These are phyloP conservation scores for Incurvaria masculella DNA, from an alignment of 2,888 invertebrate genomes.

Conservation along the genomic window DNA sequence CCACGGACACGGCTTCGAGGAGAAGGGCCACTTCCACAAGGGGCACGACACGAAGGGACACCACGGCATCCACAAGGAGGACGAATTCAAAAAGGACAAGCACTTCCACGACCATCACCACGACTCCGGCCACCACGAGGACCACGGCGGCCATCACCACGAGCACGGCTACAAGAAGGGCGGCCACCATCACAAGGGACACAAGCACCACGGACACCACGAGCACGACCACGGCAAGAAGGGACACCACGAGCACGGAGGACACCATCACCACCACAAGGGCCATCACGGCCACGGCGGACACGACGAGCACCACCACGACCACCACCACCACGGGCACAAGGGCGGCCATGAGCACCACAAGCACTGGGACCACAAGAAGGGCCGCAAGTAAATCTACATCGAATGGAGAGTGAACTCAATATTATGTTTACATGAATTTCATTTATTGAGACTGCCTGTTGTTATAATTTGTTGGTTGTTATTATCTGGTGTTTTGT, in stretches of 20 bases:
- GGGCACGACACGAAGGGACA: slow-evolving; percentile 83
- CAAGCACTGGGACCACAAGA: slow-evolving; percentile 70
- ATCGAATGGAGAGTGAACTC: too few species aligned
- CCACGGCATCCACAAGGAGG: slow-evolving; percentile 79
- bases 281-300: slow-evolving; percentile 75
- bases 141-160: slow-evolving; percentile 73
- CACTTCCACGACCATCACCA: slow-evolving; percentile 86
- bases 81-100: slow-evolving; percentile 83
- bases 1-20: slow-evolving; percentile 53
- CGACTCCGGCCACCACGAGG: slow-evolving; percentile 75
- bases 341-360: slow-evolving; percentile 76
- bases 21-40: slow-evolving; percentile 70
- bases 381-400: slow-evolving; percentile 37
- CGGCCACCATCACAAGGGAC: slow-evolving; percentile 75
- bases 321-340: slow-evolving; percentile 68
- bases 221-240: slow-evolving; percentile 77
- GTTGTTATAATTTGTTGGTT: too few species aligned
- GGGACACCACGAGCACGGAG: slow-evolving; percentile 73
- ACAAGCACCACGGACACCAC: slow-evolving; percentile 70
- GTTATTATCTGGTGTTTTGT: too few species aligned
- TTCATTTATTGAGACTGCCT: too few species aligned
- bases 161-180: slow-evolving; percentile 76
- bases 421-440: slow-evolving; percentile 19
- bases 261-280: slow-evolving; percentile 71
- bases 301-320: slow-evolving; percentile 68